A percentile compares a stretch with the other conserved stretches of the same genome.
These are phyloP conservation scores for Diploptera punctata DNA, from an alignment of 2,888 invertebrate species.

Conservation along the genomic window DNA sequence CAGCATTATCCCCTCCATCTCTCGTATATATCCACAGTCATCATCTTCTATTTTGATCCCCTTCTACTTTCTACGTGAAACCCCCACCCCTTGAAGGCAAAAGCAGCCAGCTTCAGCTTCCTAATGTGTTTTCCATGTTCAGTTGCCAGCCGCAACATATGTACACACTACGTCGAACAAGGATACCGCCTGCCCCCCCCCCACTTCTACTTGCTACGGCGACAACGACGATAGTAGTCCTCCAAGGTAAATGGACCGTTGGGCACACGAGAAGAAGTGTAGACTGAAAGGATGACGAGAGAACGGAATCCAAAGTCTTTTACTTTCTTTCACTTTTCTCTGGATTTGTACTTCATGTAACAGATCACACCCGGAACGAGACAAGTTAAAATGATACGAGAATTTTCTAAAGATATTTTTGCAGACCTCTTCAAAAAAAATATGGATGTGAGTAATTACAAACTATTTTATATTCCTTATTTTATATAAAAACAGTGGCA, in stretches of 20 bases:
- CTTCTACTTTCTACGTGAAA: not conserved
- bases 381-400: not conserved
- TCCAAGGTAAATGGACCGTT: constrained; percentile 17
- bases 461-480: too few relatives aligned
- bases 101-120: constrained; percentile 32
- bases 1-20: constrained; percentile 15
- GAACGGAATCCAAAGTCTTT: not conserved
- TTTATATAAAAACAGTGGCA: too few relatives aligned
- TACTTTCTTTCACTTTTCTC: not conserved
- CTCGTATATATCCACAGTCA: constrained; percentile 2
- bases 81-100: constrained; percentile 9
- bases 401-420: too few relatives aligned
- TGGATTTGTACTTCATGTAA: not conserved
- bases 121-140: constrained; percentile 60
- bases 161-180: constrained; percentile 50
- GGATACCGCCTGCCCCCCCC: not conserved
- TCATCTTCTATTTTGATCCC: constrained; percentile 10
- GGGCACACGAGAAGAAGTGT: not conserved
- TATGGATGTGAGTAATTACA: too few relatives aligned
- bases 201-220: too few relatives aligned
- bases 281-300: too few relatives aligned
- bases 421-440: too few relatives aligned
- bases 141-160: constrained; percentile 57
- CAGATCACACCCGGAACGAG: not conserved
- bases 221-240: not conserved